phyloP scores from a whole-genome alignment of 1,140 invertebrate species.

The Drosophila subpulchrella region DNA sequence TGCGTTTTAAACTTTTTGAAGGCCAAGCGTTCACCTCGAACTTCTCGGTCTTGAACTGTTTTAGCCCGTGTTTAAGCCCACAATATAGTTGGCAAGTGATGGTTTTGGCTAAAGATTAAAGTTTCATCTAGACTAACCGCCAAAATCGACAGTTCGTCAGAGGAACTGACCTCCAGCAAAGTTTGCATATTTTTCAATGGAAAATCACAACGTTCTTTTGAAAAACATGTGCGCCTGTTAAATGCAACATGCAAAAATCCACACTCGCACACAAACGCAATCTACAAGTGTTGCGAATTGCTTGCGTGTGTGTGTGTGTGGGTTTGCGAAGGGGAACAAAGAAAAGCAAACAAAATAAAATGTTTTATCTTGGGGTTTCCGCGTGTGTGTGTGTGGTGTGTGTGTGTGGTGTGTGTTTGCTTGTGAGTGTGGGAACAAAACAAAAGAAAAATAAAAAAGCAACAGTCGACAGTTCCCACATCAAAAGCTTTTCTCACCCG shows the following conservation, averaged over 20 bases:
- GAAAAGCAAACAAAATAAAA: constrained; percentile 62
- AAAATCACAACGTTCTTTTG: constrained; percentile 5
- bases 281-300: constrained; percentile 56
- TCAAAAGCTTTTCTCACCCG: constrained; percentile 55
- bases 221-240: constrained; percentile 68
- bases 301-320: constrained; percentile 7
- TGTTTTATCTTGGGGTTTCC: constrained; percentile 32
- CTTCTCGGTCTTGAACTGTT: constrained; percentile 36
- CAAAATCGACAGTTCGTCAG: not conserved
- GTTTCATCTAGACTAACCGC: not conserved
- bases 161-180: constrained; percentile 57
- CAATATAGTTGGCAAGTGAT: constrained; percentile 5
- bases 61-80: not conserved
- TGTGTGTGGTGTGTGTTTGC: constrained; percentile 15
- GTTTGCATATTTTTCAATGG: constrained; percentile 4
- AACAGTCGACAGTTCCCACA: constrained; percentile 45
- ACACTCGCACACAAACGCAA: constrained; percentile 12
- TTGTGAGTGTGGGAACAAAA: constrained; percentile 10
- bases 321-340: constrained; percentile 52
- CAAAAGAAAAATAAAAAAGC: constrained; percentile 37
- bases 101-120: constrained; percentile 3
- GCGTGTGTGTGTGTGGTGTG: constrained; percentile 17
- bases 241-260: constrained; percentile 54
- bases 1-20: constrained; percentile 73
- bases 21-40: constrained; percentile 71